A percentile compares a stretch with the other conserved stretches of the same genome.
phyloP scores from a whole-genome alignment of 2,888 invertebrate genomes.

The Palloptera scutellata region DNA sequence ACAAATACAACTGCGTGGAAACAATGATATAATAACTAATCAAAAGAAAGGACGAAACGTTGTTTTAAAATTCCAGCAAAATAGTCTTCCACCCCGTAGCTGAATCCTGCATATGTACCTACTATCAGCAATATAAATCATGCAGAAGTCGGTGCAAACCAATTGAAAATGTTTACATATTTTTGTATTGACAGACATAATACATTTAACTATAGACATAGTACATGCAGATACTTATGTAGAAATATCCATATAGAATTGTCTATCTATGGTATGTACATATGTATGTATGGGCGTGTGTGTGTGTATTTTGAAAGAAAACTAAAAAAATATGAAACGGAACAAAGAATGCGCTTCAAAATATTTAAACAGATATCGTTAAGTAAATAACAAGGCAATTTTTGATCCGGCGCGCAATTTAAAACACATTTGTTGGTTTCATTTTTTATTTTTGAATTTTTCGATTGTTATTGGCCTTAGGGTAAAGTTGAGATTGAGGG shows the following conservation, averaged over 20 bases:
- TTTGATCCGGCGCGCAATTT: constrained; percentile 53
- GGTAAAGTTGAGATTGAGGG: no score
- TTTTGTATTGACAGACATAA: no score
- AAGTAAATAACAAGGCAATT: constrained; percentile 56
- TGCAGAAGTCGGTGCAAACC: no score
- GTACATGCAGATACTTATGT: constrained; percentile 2
- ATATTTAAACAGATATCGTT: constrained; percentile 54
- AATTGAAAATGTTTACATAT: no score
- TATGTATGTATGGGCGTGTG: constrained; percentile 10
- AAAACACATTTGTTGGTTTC: constrained; percentile 45
- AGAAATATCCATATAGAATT: constrained; percentile 7
- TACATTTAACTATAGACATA: background rate
- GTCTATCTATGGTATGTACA: constrained; percentile 6
- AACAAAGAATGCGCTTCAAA: constrained; percentile 19
- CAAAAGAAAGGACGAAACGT: no score
- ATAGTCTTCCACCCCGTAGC: no score
- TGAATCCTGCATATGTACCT: no score
- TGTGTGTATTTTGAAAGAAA: constrained; percentile 14
- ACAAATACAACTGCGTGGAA: no score
- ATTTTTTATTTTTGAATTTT: background rate
- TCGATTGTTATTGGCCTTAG: no score
- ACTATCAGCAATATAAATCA: no score
- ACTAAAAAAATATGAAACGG: constrained; percentile 7
- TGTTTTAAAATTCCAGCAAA: no score
- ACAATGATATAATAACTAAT: no score